Evolutionary conservation across 1,140 invertebrate genomes (phyloP), one percentile per base, ranked within the genome.

Genomic region (Drosophila pseudoananassae): DNA sequence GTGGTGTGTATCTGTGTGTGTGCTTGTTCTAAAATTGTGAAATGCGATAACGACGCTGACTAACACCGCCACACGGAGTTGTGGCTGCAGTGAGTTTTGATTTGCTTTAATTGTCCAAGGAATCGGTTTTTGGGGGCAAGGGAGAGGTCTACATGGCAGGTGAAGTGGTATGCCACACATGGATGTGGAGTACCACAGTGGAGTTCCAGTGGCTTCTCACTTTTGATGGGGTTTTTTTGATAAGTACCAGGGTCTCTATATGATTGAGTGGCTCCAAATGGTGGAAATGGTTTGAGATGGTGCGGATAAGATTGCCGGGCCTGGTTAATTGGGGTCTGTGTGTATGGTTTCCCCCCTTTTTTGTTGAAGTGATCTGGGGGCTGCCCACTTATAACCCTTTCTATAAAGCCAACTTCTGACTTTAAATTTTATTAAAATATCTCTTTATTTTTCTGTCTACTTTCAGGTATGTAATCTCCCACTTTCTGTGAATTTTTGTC

Each of bases 11-110:
- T 43, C 40, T 46, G 38, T 58, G 20, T 69, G 40, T 71, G 33
- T 71, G 65, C 55, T 51, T 46, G 77, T 73, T 78, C 76, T 79
- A 79, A 79, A 78, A 78, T 68, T 72, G 76, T 78, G 69, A 69
- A 79, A 79, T 78, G 73, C 73, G 72, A 76, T 74, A 78, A 78
- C 76, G 76, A 65, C 74, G 57, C 43, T 54, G 43, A 36, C 45
- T 49, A 51, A 54, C 56, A 49, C 31, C 40, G 47, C 5, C 6
- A 27, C 25, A 64, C 31, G 36, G 46, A 20, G 31, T 51, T 47
- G 38, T 15, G 20, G 23, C 43, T 10, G 20, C 10, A 50, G 59
- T 31, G 54, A 47, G 63, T 49, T 83, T 78, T 83, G 75, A 78
- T 78, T 78, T 46, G 65, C 17, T 78, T 79, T 78, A 79, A 79